Evolutionary conservation across 2,113 vertebrate species (phyloP).

Genomic region (Chloroceryle aenea): DNA sequence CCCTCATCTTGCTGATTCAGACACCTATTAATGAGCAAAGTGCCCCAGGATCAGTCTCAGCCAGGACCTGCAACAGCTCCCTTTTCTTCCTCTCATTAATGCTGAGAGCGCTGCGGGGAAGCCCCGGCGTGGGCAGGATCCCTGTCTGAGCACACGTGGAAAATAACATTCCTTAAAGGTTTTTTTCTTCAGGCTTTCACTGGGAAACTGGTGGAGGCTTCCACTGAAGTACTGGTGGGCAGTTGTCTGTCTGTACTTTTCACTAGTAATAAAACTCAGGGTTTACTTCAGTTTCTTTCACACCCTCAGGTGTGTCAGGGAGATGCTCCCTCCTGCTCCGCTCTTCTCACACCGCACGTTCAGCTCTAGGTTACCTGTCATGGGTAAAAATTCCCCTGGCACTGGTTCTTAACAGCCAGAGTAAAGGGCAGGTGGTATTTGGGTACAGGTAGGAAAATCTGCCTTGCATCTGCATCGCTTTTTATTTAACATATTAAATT

Average conservation of each 20-base stretch:
- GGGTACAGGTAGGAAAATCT: background rate
- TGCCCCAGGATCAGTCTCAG: background rate
- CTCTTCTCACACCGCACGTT: rapidly evolving
- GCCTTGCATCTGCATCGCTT: background rate
- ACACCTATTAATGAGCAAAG: background rate
- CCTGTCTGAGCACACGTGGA: rapidly evolving
- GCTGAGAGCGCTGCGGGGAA: background rate
- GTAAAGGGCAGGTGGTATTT: background rate
- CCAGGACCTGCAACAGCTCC: background rate
- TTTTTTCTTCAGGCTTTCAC: background rate
- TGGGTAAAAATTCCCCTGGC: rapidly evolving
- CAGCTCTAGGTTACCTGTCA: rapidly evolving
- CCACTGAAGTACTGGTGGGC: background rate
- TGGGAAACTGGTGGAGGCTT: background rate
- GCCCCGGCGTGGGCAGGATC: background rate
- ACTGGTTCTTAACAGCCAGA: background rate
- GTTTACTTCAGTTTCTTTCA: background rate
- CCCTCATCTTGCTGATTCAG: background rate
- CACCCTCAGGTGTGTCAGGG: rapidly evolving
- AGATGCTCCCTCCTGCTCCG: background rate
- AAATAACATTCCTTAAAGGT: background rate
- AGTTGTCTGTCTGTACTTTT: background rate
- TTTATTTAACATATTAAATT: background rate
- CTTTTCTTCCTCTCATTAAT: background rate
- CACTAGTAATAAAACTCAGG: background rate